Conservation (phyloP, 2,797 vertebrate species). For the Leptoclinus maculatus region DNA sequence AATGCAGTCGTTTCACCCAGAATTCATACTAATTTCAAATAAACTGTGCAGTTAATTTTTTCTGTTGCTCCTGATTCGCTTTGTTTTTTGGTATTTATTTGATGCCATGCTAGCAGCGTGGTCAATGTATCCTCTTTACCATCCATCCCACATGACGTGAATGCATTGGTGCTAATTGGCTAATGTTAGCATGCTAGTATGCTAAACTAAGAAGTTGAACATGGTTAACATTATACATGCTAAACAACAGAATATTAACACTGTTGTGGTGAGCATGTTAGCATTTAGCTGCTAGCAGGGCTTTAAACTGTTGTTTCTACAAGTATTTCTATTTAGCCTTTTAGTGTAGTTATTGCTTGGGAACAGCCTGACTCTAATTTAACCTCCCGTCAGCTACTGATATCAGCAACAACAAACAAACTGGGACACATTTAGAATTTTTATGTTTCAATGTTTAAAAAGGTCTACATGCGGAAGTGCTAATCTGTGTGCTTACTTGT, state of each 20-base stretch:
- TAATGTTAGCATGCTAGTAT: not conserved
- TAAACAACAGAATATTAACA: not conserved
- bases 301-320: not conserved
- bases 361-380: not conserved
- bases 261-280: not conserved
- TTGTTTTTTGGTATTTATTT: not conserved
- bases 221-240: not conserved
- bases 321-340: not conserved
- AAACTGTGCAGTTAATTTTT: not conserved
- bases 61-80: not conserved
- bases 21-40: not conserved
- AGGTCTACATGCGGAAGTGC: not conserved
- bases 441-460: not conserved
- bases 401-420: slow-evolving; percentile 25
- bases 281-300: not conserved
- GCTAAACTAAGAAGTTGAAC: not conserved
- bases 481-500: not conserved
- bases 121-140: not conserved
- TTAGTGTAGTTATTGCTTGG: not conserved
- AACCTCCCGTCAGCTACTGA: not conserved
- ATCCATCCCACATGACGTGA: not conserved
- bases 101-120: too few species aligned
- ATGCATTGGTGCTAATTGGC: not conserved
- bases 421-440: not conserved
- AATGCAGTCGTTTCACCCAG: too few species aligned